Percentiles rank a stretch among this genome's conserved stretches.
These are phyloP conservation scores for Saccostrea echinata DNA, from an alignment of 1,140 invertebrate species.

Conservation along the genomic window DNA sequence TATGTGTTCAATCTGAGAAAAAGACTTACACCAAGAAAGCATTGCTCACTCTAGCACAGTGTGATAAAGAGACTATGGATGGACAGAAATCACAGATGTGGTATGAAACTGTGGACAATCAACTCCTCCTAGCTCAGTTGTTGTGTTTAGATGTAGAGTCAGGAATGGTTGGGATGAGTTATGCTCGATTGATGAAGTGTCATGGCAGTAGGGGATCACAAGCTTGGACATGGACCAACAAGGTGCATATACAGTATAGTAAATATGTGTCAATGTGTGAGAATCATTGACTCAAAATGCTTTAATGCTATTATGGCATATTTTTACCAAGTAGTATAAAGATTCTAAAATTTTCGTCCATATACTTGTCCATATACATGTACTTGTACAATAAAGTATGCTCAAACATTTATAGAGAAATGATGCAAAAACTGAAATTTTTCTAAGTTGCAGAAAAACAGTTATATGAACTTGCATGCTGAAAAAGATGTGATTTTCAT, in stretches of 20 bases:
- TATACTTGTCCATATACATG: too few species aligned
- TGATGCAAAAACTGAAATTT: too few species aligned
- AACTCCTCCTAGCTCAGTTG: conserved; percentile 91
- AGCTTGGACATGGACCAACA: conserved; percentile 85
- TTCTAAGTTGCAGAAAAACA: too few species aligned
- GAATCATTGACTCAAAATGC: too few species aligned
- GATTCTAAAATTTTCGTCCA: too few species aligned
- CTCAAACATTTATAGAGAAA: too few species aligned
- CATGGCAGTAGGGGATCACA: conserved; percentile 94
- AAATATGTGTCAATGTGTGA: too few species aligned
- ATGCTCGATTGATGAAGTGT: conserved; percentile 91
- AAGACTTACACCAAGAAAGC: conserved; percentile 65
- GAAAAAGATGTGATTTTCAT: too few species aligned
- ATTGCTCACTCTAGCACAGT: conserved; percentile 61
- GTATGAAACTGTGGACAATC: conserved; percentile 91
- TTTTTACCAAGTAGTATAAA: too few species aligned
- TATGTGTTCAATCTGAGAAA: conserved; percentile 67
- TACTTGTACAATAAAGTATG: too few species aligned
- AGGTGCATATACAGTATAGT: conserved; percentile 51
- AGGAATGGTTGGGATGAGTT: conserved; percentile 52
- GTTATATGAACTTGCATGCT: too few species aligned
- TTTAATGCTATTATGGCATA: too few species aligned
- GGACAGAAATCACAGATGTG: conserved; percentile 83
- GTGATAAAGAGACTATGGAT: conserved; percentile 45
- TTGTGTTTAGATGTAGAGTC: conserved; percentile 89